phyloP scores from a whole-genome alignment of 2,888 invertebrate species.

The Pelosia muscerda region DNA sequence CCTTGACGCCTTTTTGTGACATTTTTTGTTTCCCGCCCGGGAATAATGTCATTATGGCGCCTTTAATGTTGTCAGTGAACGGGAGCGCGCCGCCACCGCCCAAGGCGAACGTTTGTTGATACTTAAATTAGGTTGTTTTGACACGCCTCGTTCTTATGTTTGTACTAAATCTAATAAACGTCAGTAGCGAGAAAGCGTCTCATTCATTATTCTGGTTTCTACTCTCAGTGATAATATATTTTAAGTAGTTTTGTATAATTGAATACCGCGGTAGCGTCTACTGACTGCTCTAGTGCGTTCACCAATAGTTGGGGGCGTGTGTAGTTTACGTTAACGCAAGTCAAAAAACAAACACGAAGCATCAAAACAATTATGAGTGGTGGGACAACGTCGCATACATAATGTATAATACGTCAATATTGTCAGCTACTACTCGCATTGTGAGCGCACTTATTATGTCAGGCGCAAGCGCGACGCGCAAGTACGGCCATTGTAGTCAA shows the following conservation, averaged over 20 bases:
- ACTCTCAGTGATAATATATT: conserved; percentile 62
- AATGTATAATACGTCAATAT: conserved; percentile 78
- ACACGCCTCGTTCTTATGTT: conserved; percentile 86
- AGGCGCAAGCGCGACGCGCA: conserved; percentile 68
- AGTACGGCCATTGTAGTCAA: conserved; percentile 82
- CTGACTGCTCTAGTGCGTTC: conserved; percentile 26
- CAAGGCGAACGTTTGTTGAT: conserved; percentile 86
- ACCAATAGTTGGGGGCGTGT: conserved; percentile 32
- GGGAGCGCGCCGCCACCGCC: conserved; percentile 78
- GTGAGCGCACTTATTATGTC: conserved; percentile 75
- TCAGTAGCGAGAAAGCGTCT: conserved; percentile 74
- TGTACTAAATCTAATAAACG: conserved; percentile 86
- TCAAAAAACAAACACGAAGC: conserved; percentile 58
- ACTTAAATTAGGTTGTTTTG: conserved; percentile 87
- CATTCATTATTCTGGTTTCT: conserved; percentile 74
- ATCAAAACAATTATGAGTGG: conserved; percentile 70
- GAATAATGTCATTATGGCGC: conserved; percentile 87
- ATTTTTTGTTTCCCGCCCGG: conserved; percentile 82
- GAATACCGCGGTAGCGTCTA: conserved; percentile 48
- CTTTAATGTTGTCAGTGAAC: conserved; percentile 86
- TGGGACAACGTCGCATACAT: conserved; percentile 66
- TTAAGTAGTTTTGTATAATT: conserved; percentile 58
- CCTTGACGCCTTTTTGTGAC: conserved; percentile 81
- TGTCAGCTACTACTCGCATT: conserved; percentile 78
- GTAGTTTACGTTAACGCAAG: conserved; percentile 57